Base-by-base conservation (phyloP, 2,797 vertebrate species). In the Chloroceryle amazona region DNA sequence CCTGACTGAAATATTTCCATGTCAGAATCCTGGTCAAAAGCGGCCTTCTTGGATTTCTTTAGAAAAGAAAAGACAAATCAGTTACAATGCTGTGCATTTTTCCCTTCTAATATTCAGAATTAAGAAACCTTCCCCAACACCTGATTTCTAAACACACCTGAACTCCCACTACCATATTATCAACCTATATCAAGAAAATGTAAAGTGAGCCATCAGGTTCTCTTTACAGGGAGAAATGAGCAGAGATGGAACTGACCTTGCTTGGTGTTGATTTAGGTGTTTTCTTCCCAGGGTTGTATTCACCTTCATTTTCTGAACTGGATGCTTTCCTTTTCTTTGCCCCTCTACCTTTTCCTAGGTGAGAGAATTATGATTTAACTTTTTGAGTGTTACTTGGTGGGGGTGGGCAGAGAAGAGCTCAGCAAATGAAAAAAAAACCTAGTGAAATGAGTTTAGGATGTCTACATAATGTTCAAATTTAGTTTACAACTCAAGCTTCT, bases 281-380 rank as follows among this genome's bases (percentile, higher is more conserved):
- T 97, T 99, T 99, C 97, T 99, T 99, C 97, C 99, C 97, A 20
- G 99, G 99, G 84, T 98, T 99, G 97, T 99, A 99, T 39, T 99
- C 99, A 0, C 99, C 99, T 98, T 99, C 99, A 79, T 99, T 98
- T 97, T 99, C 99, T 13, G 99, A 99, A 79, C 98, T 99, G 11
- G 99, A 99, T 60, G 97, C 96, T 99, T 99, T 99, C 98, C 99
- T 99, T 98, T 99, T 99, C 98, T 98, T 99, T 82, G 98, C 98
- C 57, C 99, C 99, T 94, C 99, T 98, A 41, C 99, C 99, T 99
- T 99, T 99, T 96, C 99, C 99, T 99, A 97, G 31, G 37, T 73
- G 41, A 91, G 44, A 92, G 70, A 88, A 60, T 13, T 13, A 76
- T 0, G 1, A 47, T 49, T 93, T 61, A 66, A 73, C 6, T 76